Evolutionary conservation across 2,888 invertebrate genomes (phyloP).

Genomic region (Diplazon laetatorius): DNA sequence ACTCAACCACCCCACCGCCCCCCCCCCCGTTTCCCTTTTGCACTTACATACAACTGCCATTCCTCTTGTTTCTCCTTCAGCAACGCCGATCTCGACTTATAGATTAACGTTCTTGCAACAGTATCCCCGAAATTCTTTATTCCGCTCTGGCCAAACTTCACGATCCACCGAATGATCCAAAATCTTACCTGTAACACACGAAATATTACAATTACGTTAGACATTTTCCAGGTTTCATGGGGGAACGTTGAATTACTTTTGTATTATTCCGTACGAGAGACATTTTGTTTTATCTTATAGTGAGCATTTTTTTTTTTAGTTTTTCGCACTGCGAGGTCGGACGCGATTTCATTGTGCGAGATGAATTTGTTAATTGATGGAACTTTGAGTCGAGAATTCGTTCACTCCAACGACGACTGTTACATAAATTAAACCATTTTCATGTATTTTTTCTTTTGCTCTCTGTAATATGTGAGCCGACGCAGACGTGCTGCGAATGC

Average conservation of each 20-base stretch:
- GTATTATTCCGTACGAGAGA: not conserved
- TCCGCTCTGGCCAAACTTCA: slow-evolving; percentile 20
- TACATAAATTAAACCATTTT: no score
- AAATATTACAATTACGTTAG: slow-evolving; percentile 58
- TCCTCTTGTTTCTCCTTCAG: slow-evolving; percentile 52
- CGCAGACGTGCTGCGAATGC: no score
- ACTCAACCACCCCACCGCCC: no score
- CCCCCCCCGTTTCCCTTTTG: slow-evolving; percentile 5
- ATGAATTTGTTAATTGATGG: no score
- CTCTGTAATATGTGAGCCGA: no score
- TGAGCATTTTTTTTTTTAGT: no score
- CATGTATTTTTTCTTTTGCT: no score
- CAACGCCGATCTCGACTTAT: slow-evolving; percentile 60
- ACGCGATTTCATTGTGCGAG: no score
- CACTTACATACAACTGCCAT: slow-evolving; percentile 62
- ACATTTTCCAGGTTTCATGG: not conserved
- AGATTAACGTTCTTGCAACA: slow-evolving; percentile 56
- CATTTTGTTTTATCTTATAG: no score
- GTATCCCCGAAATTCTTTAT: slow-evolving; percentile 47
- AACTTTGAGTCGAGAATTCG: no score
- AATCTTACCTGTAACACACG: slow-evolving; percentile 63
- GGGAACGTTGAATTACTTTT: not conserved
- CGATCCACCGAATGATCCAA: slow-evolving; percentile 2
- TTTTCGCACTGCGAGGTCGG: no score
- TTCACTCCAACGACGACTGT: no score